These are phyloP conservation scores for Oryzias curvinotus DNA, from an alignment of 2,113 vertebrate species.

Conservation along the genomic window DNA sequence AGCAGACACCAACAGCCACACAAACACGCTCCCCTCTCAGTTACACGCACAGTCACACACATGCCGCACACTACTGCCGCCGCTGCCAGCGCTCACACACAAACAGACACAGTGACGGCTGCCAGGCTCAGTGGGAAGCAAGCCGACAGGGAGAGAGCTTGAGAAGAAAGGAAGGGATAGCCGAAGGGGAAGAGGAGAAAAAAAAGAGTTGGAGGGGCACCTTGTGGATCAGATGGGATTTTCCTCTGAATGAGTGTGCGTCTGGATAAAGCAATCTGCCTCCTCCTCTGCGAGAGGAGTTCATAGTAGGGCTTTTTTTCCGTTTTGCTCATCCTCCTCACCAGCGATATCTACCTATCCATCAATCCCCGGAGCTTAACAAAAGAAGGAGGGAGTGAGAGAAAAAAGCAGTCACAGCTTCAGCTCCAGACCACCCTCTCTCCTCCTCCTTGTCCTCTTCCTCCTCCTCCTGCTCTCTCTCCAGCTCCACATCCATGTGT, in stretches of 20 bases:
- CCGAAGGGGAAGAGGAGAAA: slow-evolving; percentile 55
- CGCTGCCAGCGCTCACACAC: slow-evolving; percentile 25
- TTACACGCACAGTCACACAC: slow-evolving; percentile 70
- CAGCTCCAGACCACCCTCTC: slow-evolving; percentile 70
- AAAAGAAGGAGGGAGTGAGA: slow-evolving; percentile 64
- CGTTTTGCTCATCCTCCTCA: slow-evolving; percentile 59
- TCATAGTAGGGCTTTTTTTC: slow-evolving; percentile 49
- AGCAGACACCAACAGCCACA: slow-evolving; percentile 77
- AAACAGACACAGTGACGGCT: slow-evolving; percentile 60
- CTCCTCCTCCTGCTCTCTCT: slow-evolving; percentile 34
- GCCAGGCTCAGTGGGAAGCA: slow-evolving; percentile 67
- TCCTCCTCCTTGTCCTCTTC: slow-evolving; percentile 27
- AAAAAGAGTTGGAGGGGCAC: slow-evolving; percentile 68
- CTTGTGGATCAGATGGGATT: slow-evolving; percentile 73
- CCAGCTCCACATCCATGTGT: slow-evolving; percentile 65
- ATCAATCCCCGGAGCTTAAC: slow-evolving; percentile 67
- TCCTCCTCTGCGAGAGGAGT: slow-evolving; percentile 57
- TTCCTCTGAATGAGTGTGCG: slow-evolving; percentile 61
- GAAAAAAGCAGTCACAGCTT: slow-evolving; percentile 64
- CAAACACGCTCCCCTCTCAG: slow-evolving; percentile 68
- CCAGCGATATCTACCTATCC: slow-evolving; percentile 64
- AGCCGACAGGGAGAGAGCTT: slow-evolving; percentile 59
- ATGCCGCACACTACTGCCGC: slow-evolving; percentile 40
- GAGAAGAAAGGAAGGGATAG: slow-evolving; percentile 64
- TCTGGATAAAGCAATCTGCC: slow-evolving; percentile 63